phyloP scores from a whole-genome alignment of 2,797 vertebrate genomes.

The Lepidocolaptes lacrymiger region DNA sequence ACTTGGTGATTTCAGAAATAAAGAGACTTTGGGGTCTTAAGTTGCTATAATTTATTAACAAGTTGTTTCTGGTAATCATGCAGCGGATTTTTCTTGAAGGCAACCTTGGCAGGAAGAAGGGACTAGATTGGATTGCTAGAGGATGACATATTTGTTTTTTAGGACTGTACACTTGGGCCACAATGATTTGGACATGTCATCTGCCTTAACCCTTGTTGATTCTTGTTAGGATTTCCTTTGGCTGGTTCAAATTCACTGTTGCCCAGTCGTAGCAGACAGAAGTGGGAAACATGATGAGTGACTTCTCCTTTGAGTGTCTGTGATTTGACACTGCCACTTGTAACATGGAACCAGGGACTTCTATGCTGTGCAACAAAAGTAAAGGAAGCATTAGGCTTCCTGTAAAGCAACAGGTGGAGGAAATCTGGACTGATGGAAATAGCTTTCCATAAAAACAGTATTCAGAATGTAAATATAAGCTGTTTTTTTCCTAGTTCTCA shows the following conservation, averaged over 20 bases:
- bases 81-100: not conserved
- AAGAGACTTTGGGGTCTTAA: not conserved
- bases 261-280: fast-evolving
- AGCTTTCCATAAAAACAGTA: not conserved
- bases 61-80: not conserved
- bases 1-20: not conserved
- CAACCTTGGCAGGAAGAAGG: not conserved
- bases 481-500: not conserved
- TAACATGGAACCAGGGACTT: not conserved
- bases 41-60: not conserved
- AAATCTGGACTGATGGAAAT: not conserved
- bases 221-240: not conserved
- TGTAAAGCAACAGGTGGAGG: not conserved
- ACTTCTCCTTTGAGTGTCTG: not conserved
- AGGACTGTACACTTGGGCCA: not conserved
- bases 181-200: not conserved
- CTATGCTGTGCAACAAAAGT: not conserved
- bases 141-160: not conserved
- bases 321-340: not conserved
- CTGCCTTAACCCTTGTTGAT: not conserved
- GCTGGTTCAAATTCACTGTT: not conserved
- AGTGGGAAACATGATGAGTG: not conserved
- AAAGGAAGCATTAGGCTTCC: not conserved
- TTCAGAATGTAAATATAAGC: not conserved
- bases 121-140: not conserved